A percentile compares a stretch with the other conserved stretches of the same genome.
These are phyloP conservation scores for Scrobipalpa costella DNA, from an alignment of 2,888 invertebrate genomes.

Conservation along the genomic window DNA sequence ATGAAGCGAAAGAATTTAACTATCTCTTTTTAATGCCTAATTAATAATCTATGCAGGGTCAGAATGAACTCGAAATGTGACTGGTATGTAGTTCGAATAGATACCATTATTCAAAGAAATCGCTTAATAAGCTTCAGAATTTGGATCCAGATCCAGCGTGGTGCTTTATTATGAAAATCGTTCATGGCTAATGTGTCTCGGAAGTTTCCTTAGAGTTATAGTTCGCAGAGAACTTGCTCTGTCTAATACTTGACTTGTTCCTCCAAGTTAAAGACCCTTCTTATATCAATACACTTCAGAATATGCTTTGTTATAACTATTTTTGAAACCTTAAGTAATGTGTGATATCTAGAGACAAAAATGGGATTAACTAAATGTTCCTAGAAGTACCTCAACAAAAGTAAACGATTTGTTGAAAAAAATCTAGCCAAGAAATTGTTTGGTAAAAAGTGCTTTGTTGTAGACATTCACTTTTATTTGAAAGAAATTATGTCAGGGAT, in stretches of 20 bases:
- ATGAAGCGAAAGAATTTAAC: no score
- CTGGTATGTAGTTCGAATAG: no score
- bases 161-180: not conserved
- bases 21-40: no score
- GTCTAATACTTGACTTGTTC: not conserved
- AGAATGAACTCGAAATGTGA: no score
- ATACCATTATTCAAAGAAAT: slow-evolving; percentile 1
- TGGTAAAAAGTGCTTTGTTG: no score
- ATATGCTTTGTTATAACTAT: not conserved
- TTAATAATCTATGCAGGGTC: no score
- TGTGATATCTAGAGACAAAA: not conserved
- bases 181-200: slow-evolving; percentile 8
- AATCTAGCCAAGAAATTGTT: no score
- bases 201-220: not conserved
- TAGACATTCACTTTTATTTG: no score
- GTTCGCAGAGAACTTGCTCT: not conserved
- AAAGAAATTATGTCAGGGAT: no score
- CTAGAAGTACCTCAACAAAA: no score
- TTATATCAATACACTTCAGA: not conserved
- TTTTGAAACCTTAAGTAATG: not conserved
- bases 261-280: not conserved
- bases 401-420: no score
- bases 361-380: no score
- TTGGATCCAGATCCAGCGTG: not conserved
- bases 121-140: not conserved